phyloP scores from a whole-genome alignment of 2,113 vertebrate species.

The Beaufortia kweichowensis region DNA sequence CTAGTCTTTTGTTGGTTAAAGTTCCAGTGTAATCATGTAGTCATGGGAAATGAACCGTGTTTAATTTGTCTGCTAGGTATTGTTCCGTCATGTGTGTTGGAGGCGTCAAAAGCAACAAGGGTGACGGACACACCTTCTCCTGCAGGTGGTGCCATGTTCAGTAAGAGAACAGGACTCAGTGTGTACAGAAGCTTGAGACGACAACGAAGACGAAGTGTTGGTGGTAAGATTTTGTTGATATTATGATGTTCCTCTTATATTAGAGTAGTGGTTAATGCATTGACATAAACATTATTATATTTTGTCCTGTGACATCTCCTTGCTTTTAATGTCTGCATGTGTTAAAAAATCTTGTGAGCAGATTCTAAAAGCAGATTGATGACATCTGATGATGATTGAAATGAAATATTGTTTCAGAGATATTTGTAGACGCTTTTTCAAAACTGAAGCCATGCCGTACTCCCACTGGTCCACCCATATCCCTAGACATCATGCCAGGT shows the following conservation, averaged over 20 bases:
- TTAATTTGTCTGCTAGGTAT: conserved; percentile 41
- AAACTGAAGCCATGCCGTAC: conserved; percentile 57
- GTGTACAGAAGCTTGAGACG: conserved; percentile 55
- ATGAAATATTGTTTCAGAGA: conserved; percentile 46
- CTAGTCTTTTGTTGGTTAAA: not conserved
- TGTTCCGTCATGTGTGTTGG: conserved; percentile 44
- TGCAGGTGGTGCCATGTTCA: conserved; percentile 43
- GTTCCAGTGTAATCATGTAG: not conserved
- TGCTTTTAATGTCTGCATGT: too few relatives aligned
- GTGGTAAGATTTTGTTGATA: conserved; percentile 50
- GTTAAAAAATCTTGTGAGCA: too few relatives aligned
- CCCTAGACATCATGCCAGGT: conserved; percentile 33
- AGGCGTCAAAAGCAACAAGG: conserved; percentile 3
- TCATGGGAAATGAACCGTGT: not conserved
- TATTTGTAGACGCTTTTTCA: conserved; percentile 60
- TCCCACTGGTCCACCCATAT: conserved; percentile 28
- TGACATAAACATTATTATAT: too few relatives aligned
- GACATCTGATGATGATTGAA: not conserved
- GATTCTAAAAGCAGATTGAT: not conserved
- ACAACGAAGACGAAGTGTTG: conserved; percentile 58
- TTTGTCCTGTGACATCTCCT: too few relatives aligned
- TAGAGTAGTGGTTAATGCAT: too few relatives aligned
- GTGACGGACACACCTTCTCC: conserved; percentile 24
- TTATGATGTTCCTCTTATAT: not conserved
- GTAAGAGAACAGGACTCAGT: conserved; percentile 48